Evolutionary conservation across 2,797 vertebrate genomes (phyloP), one percentile per base, ranked within the genome.

Genomic region (Leucoraja ocellata): DNA sequence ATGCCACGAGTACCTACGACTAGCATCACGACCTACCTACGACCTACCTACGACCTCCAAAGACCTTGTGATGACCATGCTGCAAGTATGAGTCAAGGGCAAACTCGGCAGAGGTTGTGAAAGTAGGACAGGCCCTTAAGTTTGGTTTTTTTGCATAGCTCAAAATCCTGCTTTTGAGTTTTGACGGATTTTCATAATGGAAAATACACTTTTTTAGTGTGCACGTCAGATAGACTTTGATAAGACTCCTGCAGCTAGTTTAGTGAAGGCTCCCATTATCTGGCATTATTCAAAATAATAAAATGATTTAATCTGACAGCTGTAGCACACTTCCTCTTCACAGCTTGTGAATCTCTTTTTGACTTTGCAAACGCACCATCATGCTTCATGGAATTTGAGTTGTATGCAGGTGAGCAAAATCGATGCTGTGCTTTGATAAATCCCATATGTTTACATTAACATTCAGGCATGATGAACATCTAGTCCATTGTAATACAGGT

Each of bases 381-480:
- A 94, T 94, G 94, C 92, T 93, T 71, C 73, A n/a, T 88, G 18
- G 54, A 65, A 32, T 91, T 79, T 84, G 63, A 79, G 84, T 71
- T 91, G 76, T 94, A 95, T 95, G 94, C 95, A 95, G 94, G 95
- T 93, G 86, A 93, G 93, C 94, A 94, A 14, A 93, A 92, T 25
- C 39, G 96, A 96, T 96, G 94, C 88, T 23, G 94, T 58, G 25
- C 93, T 23, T 63, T 78, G 95, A 96, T 96, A 95, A 94, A 94
- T 94, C 93, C 93, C 94, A 94, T 94, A 94, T 95, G 78, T 91
- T 95, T 93, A 95, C 90, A 94, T 95, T 94, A 95, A 95, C 95
- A 95, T 95, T 95, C 95, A 94, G 95, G 94, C 46, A 25, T 54
- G 90, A 74, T 54, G 36, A 91, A 73, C 18, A 92, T 92, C 90